These are phyloP conservation scores for Dufourea novaeangliae DNA, from an alignment of 1,140 invertebrate species.

Conservation along the genomic window DNA sequence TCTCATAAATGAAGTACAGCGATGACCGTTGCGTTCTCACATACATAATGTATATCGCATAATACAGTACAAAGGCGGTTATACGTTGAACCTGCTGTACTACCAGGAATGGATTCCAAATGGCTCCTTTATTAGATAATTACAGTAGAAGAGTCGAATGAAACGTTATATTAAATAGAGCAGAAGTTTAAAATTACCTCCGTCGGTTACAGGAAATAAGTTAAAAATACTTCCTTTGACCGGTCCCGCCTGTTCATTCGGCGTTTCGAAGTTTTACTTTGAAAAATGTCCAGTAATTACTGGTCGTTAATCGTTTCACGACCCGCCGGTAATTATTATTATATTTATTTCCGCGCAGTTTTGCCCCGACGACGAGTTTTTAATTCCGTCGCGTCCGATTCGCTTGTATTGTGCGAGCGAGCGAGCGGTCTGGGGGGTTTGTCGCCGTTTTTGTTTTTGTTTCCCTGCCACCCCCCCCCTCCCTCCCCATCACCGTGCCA, in stretches of 20 bases:
- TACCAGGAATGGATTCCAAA: no score
- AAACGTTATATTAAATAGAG: no score
- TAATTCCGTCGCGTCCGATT: constrained; percentile 59
- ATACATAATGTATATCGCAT: no score
- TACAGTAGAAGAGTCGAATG: no score
- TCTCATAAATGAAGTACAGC: no score
- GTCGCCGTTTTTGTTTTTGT: constrained; percentile 28
- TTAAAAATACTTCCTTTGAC: no score
- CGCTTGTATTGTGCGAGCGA: constrained; percentile 15
- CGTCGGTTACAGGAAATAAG: no score
- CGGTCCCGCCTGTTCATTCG: background rate
- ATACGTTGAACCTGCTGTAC: no score
- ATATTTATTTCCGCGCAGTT: constrained; percentile 51
- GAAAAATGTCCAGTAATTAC: constrained; percentile 38
- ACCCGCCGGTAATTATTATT: constrained; percentile 52
- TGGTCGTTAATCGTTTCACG: constrained; percentile 43
- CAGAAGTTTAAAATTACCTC: no score
- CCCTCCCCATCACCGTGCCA: background rate
- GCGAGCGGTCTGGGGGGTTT: background rate
- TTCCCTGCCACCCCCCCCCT: background rate
- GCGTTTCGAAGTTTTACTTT: background rate
- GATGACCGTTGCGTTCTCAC: no score
- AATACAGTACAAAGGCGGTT: no score
- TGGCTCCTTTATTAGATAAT: no score
- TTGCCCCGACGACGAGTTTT: constrained; percentile 55